phyloP scores from a whole-genome alignment of 2,113 vertebrate species.

The Nibea albiflora region DNA sequence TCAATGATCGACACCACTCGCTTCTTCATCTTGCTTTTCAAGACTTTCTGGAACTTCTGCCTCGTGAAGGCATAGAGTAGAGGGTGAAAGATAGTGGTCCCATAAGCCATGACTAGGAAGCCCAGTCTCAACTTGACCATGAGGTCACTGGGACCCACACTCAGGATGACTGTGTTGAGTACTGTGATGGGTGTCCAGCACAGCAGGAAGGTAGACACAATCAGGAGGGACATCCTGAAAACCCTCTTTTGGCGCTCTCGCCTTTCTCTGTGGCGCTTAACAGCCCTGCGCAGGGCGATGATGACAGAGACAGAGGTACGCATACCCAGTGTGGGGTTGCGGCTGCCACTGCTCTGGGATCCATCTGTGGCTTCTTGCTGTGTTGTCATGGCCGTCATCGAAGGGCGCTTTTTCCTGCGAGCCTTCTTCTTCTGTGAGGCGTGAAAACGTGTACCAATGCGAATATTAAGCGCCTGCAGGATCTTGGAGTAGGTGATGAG shows the following conservation, averaged over 20 bases:
- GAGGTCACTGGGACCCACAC: slow-evolving; percentile 92
- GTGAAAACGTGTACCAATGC: slow-evolving; percentile 96
- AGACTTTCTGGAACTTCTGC: slow-evolving; percentile 99
- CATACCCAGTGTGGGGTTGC: slow-evolving; percentile 92
- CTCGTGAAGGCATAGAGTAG: slow-evolving; percentile 97
- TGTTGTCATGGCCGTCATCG: slow-evolving; percentile 91
- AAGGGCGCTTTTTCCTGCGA: slow-evolving; percentile 92
- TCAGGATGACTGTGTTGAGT: slow-evolving; percentile 96
- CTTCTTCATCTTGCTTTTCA: slow-evolving; percentile 99
- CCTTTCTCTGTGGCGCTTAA: slow-evolving; percentile 95
- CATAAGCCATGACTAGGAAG: slow-evolving; percentile 99
- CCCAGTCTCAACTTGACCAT: slow-evolving; percentile 95
- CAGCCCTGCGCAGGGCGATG: slow-evolving; percentile 94
- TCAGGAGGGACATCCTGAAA: slow-evolving; percentile 97
- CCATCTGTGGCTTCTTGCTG: slow-evolving; percentile 88
- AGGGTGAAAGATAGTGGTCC: slow-evolving; percentile 98
- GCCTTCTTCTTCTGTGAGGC: slow-evolving; percentile 94
- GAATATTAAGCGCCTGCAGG: slow-evolving; percentile 97
- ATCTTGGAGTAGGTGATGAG: slow-evolving; percentile 98
- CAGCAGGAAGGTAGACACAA: slow-evolving; percentile 98
- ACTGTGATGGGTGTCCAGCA: slow-evolving; percentile 99
- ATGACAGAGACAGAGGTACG: slow-evolving; percentile 98
- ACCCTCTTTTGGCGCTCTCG: slow-evolving; percentile 97
- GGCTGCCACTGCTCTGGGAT: slow-evolving; percentile 86
- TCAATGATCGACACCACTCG: slow-evolving; percentile 97